These are phyloP conservation scores for Natator depressus DNA, from an alignment of 2,113 vertebrate genomes.

Conservation along the genomic window DNA sequence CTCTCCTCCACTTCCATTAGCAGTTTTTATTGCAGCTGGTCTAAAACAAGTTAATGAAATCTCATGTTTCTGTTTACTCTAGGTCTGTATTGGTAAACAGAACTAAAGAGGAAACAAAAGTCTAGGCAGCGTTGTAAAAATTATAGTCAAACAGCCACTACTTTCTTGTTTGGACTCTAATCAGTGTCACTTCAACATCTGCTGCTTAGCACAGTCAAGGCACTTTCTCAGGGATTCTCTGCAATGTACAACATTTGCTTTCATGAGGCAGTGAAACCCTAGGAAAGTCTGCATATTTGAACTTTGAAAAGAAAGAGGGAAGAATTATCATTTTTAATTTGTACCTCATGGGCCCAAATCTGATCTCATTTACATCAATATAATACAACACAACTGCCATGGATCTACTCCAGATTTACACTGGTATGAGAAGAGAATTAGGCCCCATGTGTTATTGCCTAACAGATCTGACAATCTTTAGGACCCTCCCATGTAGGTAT, in stretches of 20 bases:
- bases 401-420: fast-evolving
- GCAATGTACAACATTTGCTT: neutral
- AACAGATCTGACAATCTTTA: neutral
- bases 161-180: slow-evolving; percentile 37
- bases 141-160: slow-evolving; percentile 4
- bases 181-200: neutral
- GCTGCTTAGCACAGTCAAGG: neutral
- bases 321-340: neutral
- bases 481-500: neutral
- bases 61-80: slow-evolving; percentile 77
- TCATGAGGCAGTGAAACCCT: neutral
- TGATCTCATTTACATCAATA: neutral
- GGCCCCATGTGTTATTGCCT: neutral
- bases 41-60: slow-evolving; percentile 67
- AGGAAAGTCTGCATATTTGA: neutral
- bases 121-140: neutral
- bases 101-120: slow-evolving; percentile 57
- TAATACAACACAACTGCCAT: neutral
- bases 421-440: fast-evolving
- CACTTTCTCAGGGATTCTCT: neutral
- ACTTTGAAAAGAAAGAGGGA: neutral
- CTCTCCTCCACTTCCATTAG: slow-evolving; percentile 72
- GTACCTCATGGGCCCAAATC: neutral
- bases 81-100: slow-evolving; percentile 50
- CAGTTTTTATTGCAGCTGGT: slow-evolving; percentile 71